A percentile compares a stretch with the other conserved stretches of the same genome.
Evolutionary conservation across 2,888 invertebrate genomes (phyloP).

Genomic region (Heliothis peltigera): DNA sequence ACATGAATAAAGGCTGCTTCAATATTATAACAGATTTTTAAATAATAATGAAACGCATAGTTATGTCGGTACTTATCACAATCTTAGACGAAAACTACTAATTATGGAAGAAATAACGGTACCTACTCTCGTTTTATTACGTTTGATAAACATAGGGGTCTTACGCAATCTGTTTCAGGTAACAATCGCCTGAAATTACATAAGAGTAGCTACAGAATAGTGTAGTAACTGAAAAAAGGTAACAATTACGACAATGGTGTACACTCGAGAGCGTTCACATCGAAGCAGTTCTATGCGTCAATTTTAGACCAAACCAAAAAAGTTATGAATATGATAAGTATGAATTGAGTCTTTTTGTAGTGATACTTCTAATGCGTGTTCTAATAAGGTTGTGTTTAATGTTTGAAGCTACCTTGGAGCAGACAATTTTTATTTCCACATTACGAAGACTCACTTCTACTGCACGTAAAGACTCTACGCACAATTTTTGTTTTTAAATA

Average conservation of each 20-base stretch:
- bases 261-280: background rate
- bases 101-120: constrained; percentile 43
- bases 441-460: too few species aligned
- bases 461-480: too few species aligned
- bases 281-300: too few species aligned
- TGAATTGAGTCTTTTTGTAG: too few species aligned
- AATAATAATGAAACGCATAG: background rate
- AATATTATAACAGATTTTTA: background rate
- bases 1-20: too few species aligned
- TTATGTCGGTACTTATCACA: background rate
- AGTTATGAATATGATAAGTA: too few species aligned
- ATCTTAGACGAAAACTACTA: background rate
- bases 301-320: too few species aligned
- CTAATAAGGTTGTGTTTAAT: too few species aligned
- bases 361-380: too few species aligned
- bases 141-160: constrained; percentile 35
- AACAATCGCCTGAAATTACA: constrained; percentile 43
- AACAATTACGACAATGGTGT: constrained; percentile 3
- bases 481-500: too few species aligned
- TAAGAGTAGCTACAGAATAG: constrained; percentile 13
- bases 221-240: background rate
- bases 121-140: constrained; percentile 36
- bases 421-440: too few species aligned
- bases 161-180: constrained; percentile 33
- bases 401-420: too few species aligned